Evolutionary conservation across 2,797 vertebrate genomes (phyloP).

Genomic region (Sarcoramphus papa): DNA sequence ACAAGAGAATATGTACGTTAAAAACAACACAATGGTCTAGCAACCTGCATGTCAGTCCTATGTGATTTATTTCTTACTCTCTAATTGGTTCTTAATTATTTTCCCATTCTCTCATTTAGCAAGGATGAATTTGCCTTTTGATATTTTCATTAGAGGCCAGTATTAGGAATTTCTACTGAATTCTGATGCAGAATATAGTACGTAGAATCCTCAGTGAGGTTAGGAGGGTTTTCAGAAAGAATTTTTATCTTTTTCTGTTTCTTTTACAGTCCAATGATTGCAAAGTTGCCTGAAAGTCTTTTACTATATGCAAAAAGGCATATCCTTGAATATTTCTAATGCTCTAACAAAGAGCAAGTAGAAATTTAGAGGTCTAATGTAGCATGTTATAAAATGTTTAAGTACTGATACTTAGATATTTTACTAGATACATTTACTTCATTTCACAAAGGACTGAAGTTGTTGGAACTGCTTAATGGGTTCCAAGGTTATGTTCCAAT

Average conservation of each 20-base stretch:
- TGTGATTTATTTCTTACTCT: background rate
- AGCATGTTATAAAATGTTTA: background rate
- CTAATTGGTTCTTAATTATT: background rate
- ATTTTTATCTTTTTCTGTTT: background rate
- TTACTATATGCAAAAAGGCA: background rate
- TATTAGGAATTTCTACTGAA: background rate
- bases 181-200: background rate
- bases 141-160: background rate
- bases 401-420: background rate
- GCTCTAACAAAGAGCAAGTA: background rate
- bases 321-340: background rate
- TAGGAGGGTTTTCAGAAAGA: background rate
- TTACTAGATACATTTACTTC: background rate
- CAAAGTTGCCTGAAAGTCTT: background rate
- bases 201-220: background rate
- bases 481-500: background rate
- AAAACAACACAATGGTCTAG: background rate
- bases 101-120: background rate
- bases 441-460: background rate
- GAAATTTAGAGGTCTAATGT: background rate
- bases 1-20: background rate
- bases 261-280: background rate
- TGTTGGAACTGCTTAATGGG: background rate
- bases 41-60: background rate
- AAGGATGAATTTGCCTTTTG: background rate